phyloP scores from a whole-genome alignment of 2,797 vertebrate genomes.

The Echiichthys vipera region DNA sequence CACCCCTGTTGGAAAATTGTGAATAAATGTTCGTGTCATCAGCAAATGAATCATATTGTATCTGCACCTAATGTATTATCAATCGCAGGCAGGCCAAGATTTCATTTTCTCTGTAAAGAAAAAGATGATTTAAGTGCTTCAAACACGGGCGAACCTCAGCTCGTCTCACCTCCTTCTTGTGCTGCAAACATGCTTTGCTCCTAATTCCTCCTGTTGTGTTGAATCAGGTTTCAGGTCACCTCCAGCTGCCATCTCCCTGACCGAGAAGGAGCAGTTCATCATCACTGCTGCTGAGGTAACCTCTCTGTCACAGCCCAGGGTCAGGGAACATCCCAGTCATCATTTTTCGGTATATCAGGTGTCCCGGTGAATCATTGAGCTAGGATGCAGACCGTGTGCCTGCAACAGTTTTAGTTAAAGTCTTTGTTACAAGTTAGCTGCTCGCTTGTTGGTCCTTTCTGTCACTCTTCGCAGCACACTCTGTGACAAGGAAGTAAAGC shows the following conservation, averaged over 20 bases:
- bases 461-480: too few species aligned
- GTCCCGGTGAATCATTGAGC: constrained; percentile 37
- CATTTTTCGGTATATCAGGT: constrained; percentile 21
- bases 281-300: constrained; percentile 81
- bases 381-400: neutral
- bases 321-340: constrained; percentile 43
- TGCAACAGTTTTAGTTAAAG: constrained; percentile 4
- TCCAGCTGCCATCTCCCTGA: constrained; percentile 82
- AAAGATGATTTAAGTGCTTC: neutral
- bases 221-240: constrained; percentile 69
- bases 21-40: neutral
- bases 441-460: neutral
- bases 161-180: neutral
- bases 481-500: constrained; percentile 1
- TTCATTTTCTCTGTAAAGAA: neutral
- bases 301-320: constrained; percentile 11
- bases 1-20: neutral
- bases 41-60: neutral
- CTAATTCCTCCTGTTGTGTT: constrained; percentile 23
- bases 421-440: constrained; percentile 18
- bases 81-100: neutral
- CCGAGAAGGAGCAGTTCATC: constrained; percentile 77
- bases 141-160: neutral
- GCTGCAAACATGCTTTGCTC: neutral
- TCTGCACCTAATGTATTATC: constrained; percentile 1